These are phyloP conservation scores for Gobiocypris rarus DNA, from an alignment of 2,113 vertebrate species.

Conservation along the genomic window DNA sequence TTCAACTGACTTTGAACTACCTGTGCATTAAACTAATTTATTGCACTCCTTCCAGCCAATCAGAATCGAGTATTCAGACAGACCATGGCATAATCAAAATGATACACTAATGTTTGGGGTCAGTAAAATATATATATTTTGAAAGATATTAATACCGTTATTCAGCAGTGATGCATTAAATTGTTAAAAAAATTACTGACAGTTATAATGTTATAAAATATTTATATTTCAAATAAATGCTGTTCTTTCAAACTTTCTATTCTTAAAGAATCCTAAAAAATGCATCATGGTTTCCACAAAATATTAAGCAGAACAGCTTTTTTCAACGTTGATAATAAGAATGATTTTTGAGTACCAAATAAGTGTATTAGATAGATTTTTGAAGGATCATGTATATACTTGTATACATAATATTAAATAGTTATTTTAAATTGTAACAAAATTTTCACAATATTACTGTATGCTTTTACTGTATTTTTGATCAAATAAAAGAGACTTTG, in stretches of 20 bases:
- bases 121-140: background rate
- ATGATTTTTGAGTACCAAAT: too few species aligned
- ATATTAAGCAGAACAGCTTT: background rate
- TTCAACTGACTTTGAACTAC: too few species aligned
- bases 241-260: background rate
- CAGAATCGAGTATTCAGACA: too few species aligned
- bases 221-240: background rate
- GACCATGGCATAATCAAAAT: background rate
- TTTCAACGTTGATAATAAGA: background rate
- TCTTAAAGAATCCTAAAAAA: background rate
- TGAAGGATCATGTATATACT: too few species aligned
- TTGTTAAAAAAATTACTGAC: too few species aligned
- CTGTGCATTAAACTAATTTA: too few species aligned
- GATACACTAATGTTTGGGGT: background rate
- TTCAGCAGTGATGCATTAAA: background rate
- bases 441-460: background rate
- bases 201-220: background rate
- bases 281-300: background rate
- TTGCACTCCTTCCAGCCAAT: too few species aligned
- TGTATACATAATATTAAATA: too few species aligned
- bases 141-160: background rate
- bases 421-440: background rate
- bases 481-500: background rate
- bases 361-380: too few species aligned
- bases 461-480: background rate